Evolutionary conservation across 2,113 vertebrate genomes (phyloP), one percentile per base, ranked within the genome.

Genomic region (Cyanistes caeruleus): DNA sequence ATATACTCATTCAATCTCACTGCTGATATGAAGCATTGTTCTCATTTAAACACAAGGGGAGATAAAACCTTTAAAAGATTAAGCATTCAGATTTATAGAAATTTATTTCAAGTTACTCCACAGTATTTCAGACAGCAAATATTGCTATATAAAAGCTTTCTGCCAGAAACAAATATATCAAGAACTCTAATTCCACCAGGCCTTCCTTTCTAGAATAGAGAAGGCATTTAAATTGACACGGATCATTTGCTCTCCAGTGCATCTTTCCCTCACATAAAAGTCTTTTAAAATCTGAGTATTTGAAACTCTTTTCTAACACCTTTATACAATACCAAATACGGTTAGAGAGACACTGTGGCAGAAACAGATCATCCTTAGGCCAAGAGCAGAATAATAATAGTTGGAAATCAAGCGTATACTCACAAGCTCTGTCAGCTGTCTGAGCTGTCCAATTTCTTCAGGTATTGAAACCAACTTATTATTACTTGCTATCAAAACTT

Each of bases 401-500:
- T 18, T 72, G 56, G 80, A 81, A 95, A 84, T 64, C n/a, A 95
- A 93, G 52, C 24, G 82, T 63, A 83, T 92, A 98, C 99, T 98
- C 92, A 99, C 99, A 97, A 99, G 98, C 93, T 99, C 99, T 9
- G 99, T 99, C 89, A 99, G 98, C 52, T 99, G 98, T 93, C 97
- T 98, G 85, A 99, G 98, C 73, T 95, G 98, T 23, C 99, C 99
- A 91, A 99, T 98, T 91, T 99, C 99, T 93, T 99, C 99, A 17
- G 99, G 99, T 93, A 99, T 98, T 41, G 98, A 99, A 62, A 99
- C 98, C 96, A 99, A 97, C 86, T 99, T 99, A 97, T 99, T 99
- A 98, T 99, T 99, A 96, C 99, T 99, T 19, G 98, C 99, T 91
- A 99, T 99, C 97, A 99, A 97, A 68, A 99, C 99, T 97, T 99